Evolutionary conservation across 2,797 vertebrate genomes (phyloP), one percentile per base, ranked within the genome.

Genomic region (Ctenopoma multispine): DNA sequence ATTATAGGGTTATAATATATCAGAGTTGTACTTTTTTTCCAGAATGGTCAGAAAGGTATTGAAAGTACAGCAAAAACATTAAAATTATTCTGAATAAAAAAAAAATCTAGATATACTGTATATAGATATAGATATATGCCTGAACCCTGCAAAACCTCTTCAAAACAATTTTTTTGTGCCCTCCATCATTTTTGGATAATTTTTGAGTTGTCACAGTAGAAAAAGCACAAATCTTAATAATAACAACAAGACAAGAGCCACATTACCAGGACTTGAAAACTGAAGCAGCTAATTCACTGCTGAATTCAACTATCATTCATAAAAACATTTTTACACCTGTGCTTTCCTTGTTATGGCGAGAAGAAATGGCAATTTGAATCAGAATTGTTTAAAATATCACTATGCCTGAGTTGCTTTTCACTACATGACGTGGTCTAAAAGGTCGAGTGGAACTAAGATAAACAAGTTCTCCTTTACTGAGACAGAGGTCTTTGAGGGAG

Each of bases 381-480:
- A 10, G 13, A 2, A 1, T 7, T 8, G 12, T n/a, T 69, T 12
- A 9, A 34, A 34, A 7, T 34, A 34, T 7, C 4, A 10, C 34
- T 34, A 34, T 34, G 34, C n/a, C n/a, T n/a, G n/a, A n/a, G n/a
- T n/a, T 34, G 23, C 20, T 44, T 55, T 41, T 48, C 29, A 31
- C 41, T 38, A 4, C 51, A 31, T 9, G 10, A 13, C 27, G 12
- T 59, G 0, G 21, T 21, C 10, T 7, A 1, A 36, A 43, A 49
- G 65, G 9, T 3, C 36, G 18, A 54, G 31, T 47, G 43, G 10
- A 56, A 58, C 59, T 41, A n/a, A 56, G 54, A 73, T 43, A 73
- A 80, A 79, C 31, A 55, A 65, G 18, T 1, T 0, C 27, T 78
- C 49, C 60, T 29, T 68, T 20, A 49, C 38, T 6, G n/a, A 38